Conservation (phyloP, 2,797 vertebrate species). For the Eleutherodactylus coqui region DNA sequence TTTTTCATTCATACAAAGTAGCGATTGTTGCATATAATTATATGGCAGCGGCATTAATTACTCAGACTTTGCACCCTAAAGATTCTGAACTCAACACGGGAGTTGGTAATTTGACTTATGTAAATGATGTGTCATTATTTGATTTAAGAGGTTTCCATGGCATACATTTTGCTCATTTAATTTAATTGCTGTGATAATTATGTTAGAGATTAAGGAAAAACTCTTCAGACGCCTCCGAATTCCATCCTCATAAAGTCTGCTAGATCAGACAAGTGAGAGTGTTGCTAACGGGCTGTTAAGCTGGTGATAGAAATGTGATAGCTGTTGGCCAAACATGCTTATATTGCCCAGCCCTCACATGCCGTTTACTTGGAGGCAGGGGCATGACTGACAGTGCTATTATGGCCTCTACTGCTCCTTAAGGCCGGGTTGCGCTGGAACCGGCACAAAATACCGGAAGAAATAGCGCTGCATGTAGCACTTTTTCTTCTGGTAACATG, state of each 20-base stretch:
- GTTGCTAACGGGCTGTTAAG: neutral
- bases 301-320: neutral
- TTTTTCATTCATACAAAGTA: conserved; percentile 21
- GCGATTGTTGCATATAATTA: conserved; percentile 16
- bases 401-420: too few species aligned
- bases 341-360: neutral
- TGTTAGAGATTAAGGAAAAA: conserved; percentile 20
- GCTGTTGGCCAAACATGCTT: neutral
- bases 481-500: too few species aligned
- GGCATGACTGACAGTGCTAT: too few species aligned
- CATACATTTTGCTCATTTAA: conserved; percentile 1
- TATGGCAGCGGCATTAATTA: conserved; percentile 4
- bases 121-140: conserved; percentile 26
- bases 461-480: too few species aligned
- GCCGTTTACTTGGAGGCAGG: neutral
- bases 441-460: too few species aligned
- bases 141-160: conserved; percentile 18
- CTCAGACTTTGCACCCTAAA: conserved; percentile 22
- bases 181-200: conserved; percentile 32
- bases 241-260: neutral
- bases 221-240: neutral
- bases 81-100: neutral
- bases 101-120: conserved; percentile 28
- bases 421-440: too few species aligned
- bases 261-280: conserved; percentile 1